Conservation (phyloP, 2,888 invertebrate genomes). For the Sialis lutaria region DNA sequence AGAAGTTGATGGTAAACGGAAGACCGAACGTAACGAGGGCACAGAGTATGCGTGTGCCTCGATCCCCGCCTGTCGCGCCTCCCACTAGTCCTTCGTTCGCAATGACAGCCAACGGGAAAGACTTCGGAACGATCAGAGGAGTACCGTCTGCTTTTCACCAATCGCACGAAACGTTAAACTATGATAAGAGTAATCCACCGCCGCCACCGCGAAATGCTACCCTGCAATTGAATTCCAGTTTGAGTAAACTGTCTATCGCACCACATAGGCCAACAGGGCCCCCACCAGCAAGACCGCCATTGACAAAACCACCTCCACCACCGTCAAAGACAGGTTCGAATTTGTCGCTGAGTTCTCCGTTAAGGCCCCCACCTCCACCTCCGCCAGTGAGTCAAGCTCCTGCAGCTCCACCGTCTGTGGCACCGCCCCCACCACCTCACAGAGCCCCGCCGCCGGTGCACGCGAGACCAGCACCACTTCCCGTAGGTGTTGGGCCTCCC, state of each 20-base stretch:
- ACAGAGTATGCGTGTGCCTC: conserved; percentile 70
- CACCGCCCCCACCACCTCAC: conserved; percentile 25
- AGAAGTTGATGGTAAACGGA: conserved; percentile 40
- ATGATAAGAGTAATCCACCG: conserved; percentile 11
- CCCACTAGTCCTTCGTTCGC: conserved; percentile 14
- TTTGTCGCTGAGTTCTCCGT: conserved; percentile 7
- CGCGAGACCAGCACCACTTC: conserved; percentile 8
- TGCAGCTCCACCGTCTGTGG: conserved; percentile 10
- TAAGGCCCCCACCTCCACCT: conserved; percentile 19
- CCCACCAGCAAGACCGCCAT: conserved; percentile 32
- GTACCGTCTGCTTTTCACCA: conserved; percentile 31
- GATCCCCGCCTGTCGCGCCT: conserved; percentile 41
- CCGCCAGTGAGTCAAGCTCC: conserved; percentile 11
- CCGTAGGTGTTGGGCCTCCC: conserved; percentile 23
- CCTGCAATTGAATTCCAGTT: conserved; percentile 18
- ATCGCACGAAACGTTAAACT: conserved; percentile 30
- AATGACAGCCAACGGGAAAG: conserved; percentile 12
- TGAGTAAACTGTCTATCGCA: conserved; percentile 15
- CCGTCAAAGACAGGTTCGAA: conserved; percentile 14
- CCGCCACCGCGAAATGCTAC: conserved; percentile 15
- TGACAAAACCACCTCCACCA: conserved; percentile 37
- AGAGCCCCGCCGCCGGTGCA: conserved; percentile 19
- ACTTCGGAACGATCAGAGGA: conserved; percentile 25
- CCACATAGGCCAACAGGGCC: conserved; percentile 17
- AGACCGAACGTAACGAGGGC: conserved; percentile 46